Base-by-base conservation (phyloP, 1,140 invertebrate species). In the Linepithema humile region DNA sequence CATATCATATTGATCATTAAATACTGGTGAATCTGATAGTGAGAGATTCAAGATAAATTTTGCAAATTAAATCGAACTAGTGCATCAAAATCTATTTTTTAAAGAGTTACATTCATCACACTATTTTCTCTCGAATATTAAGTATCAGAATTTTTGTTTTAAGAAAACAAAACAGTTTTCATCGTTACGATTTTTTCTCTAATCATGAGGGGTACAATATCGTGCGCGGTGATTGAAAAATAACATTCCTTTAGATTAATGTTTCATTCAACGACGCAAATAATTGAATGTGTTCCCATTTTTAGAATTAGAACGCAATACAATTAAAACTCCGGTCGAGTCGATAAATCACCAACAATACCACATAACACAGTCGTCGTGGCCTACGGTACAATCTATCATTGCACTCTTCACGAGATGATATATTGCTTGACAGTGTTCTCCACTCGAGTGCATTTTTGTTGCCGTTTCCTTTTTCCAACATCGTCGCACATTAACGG, bases 401-500 rank as follows among this genome's bases (percentile, higher is more conserved):
- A 80, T 69, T 40, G 75, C 64, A 43, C 62, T 78, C 45, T 78
- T 78, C 59, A 38, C 48, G 35, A 43, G 48, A 57, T 80, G 64
- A 80, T 80, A 80, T 80, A 80, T 80, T 43, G 26, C 48, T 69
- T 38, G 75, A 80, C 75, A 69, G 64, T 69, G 35, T 80, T 70
- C 48, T 80, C 23, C 38, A 29, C 35, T 80, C 26, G 48, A 80
- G 75, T 53, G 75, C 48, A 80, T 80, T 80, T 70, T 80, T 80
- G 23, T 40, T 40, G 10, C n/a, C 17, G 48, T 69, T 69, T 70
- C 48, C 70, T 55, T 69, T 80, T 32, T 70, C 48, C 38, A 26
- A 9, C 60, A 17, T 65, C 43, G 50, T 69, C 23, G 48, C 12
- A 2, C n/a, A 43, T 80, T 80, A 69, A 69, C 57, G 67, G 48